Evolutionary conservation across 2,888 invertebrate genomes (phyloP).

Genomic region (Agrotis segetum): DNA sequence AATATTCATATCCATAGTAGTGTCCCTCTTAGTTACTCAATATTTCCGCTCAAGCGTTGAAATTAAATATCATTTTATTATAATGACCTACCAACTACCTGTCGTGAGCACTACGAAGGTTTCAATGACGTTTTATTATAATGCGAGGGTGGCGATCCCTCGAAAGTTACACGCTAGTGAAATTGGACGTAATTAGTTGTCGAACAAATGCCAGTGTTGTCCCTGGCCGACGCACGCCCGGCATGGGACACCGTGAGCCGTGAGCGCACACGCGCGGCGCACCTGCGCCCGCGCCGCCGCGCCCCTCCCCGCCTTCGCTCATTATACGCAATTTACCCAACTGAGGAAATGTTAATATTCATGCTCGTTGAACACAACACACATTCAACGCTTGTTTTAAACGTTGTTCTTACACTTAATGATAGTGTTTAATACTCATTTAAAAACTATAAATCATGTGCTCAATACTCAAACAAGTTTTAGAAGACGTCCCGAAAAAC

Average conservation of each 20-base stretch:
- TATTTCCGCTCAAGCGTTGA: slow-evolving; percentile 11
- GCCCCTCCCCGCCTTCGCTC: slow-evolving; percentile 81
- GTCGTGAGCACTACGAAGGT: slow-evolving; percentile 61
- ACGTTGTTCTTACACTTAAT: slow-evolving; percentile 57
- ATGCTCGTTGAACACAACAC: slow-evolving; percentile 82
- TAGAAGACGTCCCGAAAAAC: neutral
- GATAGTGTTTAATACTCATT: slow-evolving; percentile 20
- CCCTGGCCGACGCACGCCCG: slow-evolving; percentile 27
- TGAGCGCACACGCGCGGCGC: slow-evolving; percentile 78
- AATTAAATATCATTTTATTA: slow-evolving; percentile 44
- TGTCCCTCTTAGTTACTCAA: neutral
- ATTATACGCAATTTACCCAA: slow-evolving; percentile 86
- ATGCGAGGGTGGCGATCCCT: slow-evolving; percentile 67
- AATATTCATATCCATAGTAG: neutral
- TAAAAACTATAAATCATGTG: neutral
- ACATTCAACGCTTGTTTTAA: slow-evolving; percentile 80
- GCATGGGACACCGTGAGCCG: slow-evolving; percentile 9
- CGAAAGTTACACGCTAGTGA: slow-evolving; percentile 71
- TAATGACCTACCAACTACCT: slow-evolving; percentile 38
- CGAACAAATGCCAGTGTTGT: slow-evolving; percentile 57
- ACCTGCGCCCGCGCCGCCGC: slow-evolving; percentile 78
- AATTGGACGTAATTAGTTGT: slow-evolving; percentile 80
- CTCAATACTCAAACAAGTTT: neutral
- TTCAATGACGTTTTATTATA: slow-evolving; percentile 65
- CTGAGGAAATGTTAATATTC: slow-evolving; percentile 84